phyloP scores from a whole-genome alignment of 2,888 invertebrate species.

The Labia minor region DNA sequence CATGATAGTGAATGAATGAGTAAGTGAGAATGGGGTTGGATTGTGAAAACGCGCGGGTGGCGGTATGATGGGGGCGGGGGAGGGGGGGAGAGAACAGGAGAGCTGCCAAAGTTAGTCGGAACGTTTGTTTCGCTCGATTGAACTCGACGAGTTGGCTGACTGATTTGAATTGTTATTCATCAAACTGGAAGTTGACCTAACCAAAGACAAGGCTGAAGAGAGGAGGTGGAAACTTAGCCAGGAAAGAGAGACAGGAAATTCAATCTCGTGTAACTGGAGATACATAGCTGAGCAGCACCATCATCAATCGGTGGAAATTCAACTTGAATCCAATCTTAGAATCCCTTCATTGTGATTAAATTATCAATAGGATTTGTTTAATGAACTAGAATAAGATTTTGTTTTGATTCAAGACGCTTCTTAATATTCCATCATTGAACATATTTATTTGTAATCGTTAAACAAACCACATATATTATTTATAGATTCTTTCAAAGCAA shows the following conservation, averaged over 20 bases:
- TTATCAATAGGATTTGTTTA: too few relatives aligned
- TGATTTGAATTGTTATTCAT: conserved; percentile 13
- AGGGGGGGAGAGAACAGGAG: background rate
- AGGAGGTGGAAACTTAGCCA: background rate
- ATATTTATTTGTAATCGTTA: too few relatives aligned
- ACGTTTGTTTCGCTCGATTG: conserved; percentile 1
- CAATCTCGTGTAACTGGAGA: background rate
- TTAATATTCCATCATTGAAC: too few relatives aligned
- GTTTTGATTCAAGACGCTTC: too few relatives aligned
- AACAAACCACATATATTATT: too few relatives aligned
- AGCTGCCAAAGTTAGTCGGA: background rate
- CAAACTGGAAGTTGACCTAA: background rate
- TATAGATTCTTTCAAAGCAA: too few relatives aligned
- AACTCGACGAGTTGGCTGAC: background rate
- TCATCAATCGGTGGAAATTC: too few relatives aligned
- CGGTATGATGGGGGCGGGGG: too few relatives aligned
- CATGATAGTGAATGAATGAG: background rate
- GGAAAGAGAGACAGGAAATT: background rate
- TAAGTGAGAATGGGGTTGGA: background rate
- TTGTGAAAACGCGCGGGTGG: background rate
- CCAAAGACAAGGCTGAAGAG: background rate
- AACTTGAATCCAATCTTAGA: too few relatives aligned
- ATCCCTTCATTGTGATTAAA: too few relatives aligned
- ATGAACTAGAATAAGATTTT: too few relatives aligned
- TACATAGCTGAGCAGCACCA: too few relatives aligned